Evolutionary conservation across 1,140 invertebrate species (phyloP), one percentile per base, ranked within the genome.

Genomic region (Acromyrmex charruanus): DNA sequence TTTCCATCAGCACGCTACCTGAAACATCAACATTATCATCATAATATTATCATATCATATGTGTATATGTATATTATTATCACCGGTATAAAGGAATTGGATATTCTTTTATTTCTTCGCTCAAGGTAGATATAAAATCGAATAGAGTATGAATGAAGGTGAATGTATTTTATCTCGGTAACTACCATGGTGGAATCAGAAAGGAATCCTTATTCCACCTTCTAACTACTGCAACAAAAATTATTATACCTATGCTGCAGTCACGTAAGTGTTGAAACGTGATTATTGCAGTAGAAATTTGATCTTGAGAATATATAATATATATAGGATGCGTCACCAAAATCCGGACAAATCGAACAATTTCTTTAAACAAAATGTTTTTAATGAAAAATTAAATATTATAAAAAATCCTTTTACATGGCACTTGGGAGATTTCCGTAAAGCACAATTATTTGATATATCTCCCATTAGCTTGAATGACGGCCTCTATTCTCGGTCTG

Each of bases 1-100:
- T 97, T 80, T 97, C 96, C 12, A 96, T 95, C 18, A 98, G 93
- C 1, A 97, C 95, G 84, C 96, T 97, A 75, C 96, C 95, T 92
- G 85, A 21, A 90, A 93, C 55, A 59, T 31, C n/a, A n/a, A 5
- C n/a, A 44, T 66, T 66, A 66, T 39, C 39, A 44, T 66, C 6
- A 69, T 82, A 7, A 72, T 82, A 51, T 89, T 35, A 79, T 39
- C 65, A 0, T 35, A 35, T 35, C 3, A 0, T 35, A 35, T 35
- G 7, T 1, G 7, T 39, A 7, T 2, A 65, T 65, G 18, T 39
- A 39, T 39, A 39, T 39, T 7, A 44, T 63, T 65, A 18, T 80
- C 18, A 14, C n/a, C 31, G 39, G 14, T 21, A 31, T 69, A 80
- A 31, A 82, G 2, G 28, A 61, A 39, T 39, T 39, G 16, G 63